Evolutionary conservation across 2,113 vertebrate species (phyloP).

Genomic region (Paramormyrops kingsleyae): DNA sequence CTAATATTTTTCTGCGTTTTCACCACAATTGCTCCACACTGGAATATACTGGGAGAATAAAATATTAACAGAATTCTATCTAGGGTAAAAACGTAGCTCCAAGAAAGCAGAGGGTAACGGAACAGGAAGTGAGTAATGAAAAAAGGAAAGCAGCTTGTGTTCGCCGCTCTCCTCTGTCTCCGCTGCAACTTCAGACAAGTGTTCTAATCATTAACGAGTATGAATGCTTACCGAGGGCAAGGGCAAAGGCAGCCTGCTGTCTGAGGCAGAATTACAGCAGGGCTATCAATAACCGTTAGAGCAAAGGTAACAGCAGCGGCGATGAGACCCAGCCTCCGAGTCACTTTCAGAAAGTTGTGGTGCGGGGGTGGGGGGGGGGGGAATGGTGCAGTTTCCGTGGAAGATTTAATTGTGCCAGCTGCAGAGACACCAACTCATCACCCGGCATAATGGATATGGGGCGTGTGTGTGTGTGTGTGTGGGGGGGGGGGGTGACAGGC

Average conservation of each 20-base stretch:
- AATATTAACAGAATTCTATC: neutral
- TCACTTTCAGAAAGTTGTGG: constrained; percentile 23
- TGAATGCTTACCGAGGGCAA: constrained; percentile 22
- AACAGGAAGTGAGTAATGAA: neutral
- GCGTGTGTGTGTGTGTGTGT: neutral
- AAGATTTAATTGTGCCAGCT: constrained; percentile 3
- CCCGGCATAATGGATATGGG: neutral
- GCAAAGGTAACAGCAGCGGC: constrained; percentile 10
- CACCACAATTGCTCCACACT: neutral
- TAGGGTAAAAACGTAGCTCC: neutral
- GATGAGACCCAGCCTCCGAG: neutral
- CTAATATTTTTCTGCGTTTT: neutral
- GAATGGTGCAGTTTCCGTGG: neutral
- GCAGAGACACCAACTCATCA: constrained; percentile 17
- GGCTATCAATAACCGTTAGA: constrained; percentile 26
- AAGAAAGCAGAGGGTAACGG: neutral
- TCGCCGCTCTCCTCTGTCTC: neutral
- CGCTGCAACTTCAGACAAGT: neutral
- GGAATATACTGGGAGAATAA: neutral
- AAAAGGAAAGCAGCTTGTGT: neutral
- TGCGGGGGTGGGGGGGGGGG: neutral
- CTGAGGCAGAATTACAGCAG: constrained; percentile 23
- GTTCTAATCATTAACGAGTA: constrained; percentile 18
- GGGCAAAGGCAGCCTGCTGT: constrained; percentile 18
- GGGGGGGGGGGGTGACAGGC: neutral